Evolutionary conservation across 1,140 invertebrate genomes (phyloP), one percentile per base, ranked within the genome.

Genomic region (Geopemphigus sp.): DNA sequence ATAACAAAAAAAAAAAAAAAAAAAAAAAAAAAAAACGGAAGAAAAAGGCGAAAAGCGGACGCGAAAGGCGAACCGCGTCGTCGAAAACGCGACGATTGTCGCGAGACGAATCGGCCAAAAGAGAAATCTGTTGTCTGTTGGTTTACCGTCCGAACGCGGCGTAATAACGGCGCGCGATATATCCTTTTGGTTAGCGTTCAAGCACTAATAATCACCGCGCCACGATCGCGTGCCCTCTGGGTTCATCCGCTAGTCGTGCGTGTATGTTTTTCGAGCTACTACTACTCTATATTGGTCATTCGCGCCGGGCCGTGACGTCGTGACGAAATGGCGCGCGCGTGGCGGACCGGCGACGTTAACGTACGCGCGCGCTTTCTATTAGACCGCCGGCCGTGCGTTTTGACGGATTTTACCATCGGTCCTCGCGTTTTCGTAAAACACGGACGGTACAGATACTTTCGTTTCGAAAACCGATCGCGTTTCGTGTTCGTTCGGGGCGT

Each of bases 171-270:
- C n/a, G n/a, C n/a, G 10, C 50, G 39, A 63, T 66, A 24, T 76
- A 76, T 76, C 73, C 56, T 74, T 74, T 74, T 39, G 74, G 56
- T 50, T 50, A 17, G 15, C 57, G 15, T 78, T 78, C 74, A 78
- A 78, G 74, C 74, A 57, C 74, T 47, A 50, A 78, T 78, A 78
- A 78, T 26, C 74, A 78, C 74, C n/a, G n/a, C n/a, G n/a, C n/a
- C n/a, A n/a, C 56, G 12, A 57, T 59, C 53, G 32, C 56, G 14
- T 76, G 73, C 54, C 73, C 54, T 24, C 73, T 8, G 56, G 47
- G 70, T 73, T 50, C 66, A 68, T 68, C 64, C 64, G 17, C 70
- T 54, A 73, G 70, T 19, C n/a, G 50, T 3, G 12, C 72, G 72
- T 74, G 54, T 61, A 39, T 39, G 73, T 47, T 70, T 70, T 59